These are phyloP conservation scores for Oreochromis tanganicae DNA, from an alignment of 2,113 vertebrate species.

Conservation along the genomic window DNA sequence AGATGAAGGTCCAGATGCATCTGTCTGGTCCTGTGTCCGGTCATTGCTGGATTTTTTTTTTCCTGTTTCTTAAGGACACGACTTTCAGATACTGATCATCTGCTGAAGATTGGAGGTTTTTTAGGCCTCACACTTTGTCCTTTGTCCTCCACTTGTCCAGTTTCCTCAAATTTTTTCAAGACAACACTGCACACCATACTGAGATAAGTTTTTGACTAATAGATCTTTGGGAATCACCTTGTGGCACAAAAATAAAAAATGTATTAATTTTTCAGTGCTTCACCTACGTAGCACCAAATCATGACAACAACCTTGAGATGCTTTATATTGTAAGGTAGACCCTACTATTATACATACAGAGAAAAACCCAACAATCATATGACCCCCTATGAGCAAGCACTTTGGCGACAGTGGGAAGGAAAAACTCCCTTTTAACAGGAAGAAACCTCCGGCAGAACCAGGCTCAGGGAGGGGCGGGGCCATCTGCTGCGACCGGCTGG, in stretches of 20 bases:
- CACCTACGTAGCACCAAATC: background rate
- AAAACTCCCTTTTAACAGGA: background rate
- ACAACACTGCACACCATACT: background rate
- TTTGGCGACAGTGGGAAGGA: background rate
- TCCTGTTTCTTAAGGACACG: background rate
- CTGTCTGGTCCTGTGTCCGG: background rate
- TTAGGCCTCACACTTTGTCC: background rate
- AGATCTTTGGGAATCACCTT: background rate
- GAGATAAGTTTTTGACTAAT: rapidly evolving
- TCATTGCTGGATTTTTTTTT: background rate
- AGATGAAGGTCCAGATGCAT: background rate
- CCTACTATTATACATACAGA: rapidly evolving
- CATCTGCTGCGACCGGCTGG: no score
- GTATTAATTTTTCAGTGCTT: background rate
- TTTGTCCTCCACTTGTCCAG: background rate
- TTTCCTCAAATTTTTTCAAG: background rate
- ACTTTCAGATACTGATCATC: background rate
- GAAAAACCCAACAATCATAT: rapidly evolving
- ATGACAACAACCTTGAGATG: background rate
- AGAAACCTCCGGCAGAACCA: background rate
- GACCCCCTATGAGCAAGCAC: background rate
- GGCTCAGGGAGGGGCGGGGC: background rate
- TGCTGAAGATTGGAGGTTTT: background rate
- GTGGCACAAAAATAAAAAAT: background rate
- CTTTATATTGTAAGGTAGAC: background rate